Evolutionary conservation across 2,888 invertebrate species (phyloP).

Genomic region (Leptura quadrifasciata): DNA sequence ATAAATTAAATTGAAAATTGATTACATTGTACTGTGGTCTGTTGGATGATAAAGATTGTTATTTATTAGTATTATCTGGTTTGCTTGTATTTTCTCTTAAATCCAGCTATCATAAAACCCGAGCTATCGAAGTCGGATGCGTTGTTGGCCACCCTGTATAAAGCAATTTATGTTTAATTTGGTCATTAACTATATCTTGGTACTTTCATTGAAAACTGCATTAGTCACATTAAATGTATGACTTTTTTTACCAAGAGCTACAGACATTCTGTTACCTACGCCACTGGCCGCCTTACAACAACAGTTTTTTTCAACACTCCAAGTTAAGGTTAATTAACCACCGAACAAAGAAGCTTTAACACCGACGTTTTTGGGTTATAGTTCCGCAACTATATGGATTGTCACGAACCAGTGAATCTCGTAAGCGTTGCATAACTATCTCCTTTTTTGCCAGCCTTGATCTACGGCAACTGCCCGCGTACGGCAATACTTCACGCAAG

Average conservation of each 20-base stretch:
- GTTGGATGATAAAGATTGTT: too few relatives aligned
- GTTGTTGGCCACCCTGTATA: too few relatives aligned
- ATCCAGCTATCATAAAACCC: too few relatives aligned
- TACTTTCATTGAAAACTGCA: too few relatives aligned
- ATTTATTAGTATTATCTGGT: too few relatives aligned
- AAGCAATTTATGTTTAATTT: too few relatives aligned
- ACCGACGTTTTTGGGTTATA: neutral
- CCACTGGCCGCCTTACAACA: neutral
- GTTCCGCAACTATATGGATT: neutral
- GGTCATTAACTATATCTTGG: too few relatives aligned
- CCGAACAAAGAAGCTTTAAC: neutral
- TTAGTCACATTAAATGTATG: too few relatives aligned
- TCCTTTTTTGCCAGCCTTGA: slow-evolving; percentile 47
- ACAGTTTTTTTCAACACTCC: neutral
- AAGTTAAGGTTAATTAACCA: neutral
- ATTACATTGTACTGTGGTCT: too few relatives aligned
- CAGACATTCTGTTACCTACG: neutral
- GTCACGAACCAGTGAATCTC: slow-evolving; percentile 8
- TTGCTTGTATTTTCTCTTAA: too few relatives aligned
- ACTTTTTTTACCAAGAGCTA: neutral
- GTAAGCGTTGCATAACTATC: neutral
- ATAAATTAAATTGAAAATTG: too few relatives aligned
- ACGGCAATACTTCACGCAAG: slow-evolving; percentile 10
- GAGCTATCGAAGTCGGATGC: too few relatives aligned
- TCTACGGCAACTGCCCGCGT: slow-evolving; percentile 48